Conservation (phyloP, 2,797 vertebrate species). For the Pangasius krempfi region DNA sequence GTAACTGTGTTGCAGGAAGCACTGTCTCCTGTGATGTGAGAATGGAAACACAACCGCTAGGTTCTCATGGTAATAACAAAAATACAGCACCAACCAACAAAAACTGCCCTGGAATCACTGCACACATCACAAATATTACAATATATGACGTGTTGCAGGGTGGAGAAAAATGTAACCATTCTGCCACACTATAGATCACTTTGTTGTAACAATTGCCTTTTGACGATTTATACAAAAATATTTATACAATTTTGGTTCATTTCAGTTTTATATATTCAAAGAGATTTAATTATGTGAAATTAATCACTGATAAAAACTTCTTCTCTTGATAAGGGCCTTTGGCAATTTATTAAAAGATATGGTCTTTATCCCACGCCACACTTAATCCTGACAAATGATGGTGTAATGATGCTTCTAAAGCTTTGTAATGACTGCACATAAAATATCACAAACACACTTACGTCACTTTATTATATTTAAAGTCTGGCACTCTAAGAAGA, state of each 20-base stretch:
- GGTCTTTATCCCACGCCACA: background rate
- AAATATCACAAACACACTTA: background rate
- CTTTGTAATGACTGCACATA: background rate
- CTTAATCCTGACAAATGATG: background rate
- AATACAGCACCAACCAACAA: background rate
- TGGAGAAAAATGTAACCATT: background rate
- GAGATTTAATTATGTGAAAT: background rate
- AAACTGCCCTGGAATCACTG: background rate
- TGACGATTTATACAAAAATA: background rate
- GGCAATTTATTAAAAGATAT: background rate
- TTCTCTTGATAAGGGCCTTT: background rate
- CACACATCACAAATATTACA: background rate
- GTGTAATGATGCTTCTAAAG: background rate
- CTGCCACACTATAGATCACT: background rate
- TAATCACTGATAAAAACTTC: background rate
- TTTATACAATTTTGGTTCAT: background rate
- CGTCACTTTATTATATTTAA: constrained; percentile 7
- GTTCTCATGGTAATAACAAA: background rate
- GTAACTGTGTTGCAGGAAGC: too few relatives aligned
- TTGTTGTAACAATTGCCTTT: background rate
- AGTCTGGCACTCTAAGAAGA: background rate
- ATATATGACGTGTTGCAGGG: background rate
- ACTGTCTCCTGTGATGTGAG: background rate
- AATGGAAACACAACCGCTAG: background rate
- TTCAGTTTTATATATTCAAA: background rate